Evolutionary conservation across 2,113 vertebrate genomes (phyloP).

Genomic region (Dipodomys stephensi): DNA sequence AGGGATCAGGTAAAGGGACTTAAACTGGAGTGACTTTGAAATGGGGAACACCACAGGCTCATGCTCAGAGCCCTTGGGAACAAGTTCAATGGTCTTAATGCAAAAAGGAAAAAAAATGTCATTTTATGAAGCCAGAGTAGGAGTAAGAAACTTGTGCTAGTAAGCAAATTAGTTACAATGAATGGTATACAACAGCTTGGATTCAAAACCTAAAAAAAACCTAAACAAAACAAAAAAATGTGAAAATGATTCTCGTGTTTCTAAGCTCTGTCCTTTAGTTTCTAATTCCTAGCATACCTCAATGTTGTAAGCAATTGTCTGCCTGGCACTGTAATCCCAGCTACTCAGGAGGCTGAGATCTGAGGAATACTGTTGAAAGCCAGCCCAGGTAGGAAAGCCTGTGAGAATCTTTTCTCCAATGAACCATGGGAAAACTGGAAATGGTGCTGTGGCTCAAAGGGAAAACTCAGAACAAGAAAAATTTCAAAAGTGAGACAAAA

Average conservation of each 20-base stretch:
- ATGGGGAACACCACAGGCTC: not conserved
- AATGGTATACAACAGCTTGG: not conserved
- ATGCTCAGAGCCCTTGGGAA: not conserved
- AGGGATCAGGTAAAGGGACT: too few relatives aligned
- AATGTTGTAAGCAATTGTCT: conserved; percentile 1
- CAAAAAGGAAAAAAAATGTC: not conserved
- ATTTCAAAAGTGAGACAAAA: not conserved
- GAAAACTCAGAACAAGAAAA: conserved; percentile 40
- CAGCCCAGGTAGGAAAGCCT: too few relatives aligned
- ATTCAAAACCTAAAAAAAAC: not conserved
- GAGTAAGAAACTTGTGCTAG: not conserved
- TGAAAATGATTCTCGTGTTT: not conserved
- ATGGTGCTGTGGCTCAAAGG: too few relatives aligned
- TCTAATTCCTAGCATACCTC: not conserved
- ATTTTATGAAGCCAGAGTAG: not conserved
- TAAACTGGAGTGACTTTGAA: too few relatives aligned
- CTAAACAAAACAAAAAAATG: not conserved
- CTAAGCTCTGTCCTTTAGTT: not conserved
- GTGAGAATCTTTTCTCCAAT: too few relatives aligned
- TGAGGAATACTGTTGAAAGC: too few relatives aligned
- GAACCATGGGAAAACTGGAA: too few relatives aligned
- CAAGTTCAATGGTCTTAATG: not conserved
- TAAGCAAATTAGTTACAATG: too few relatives aligned
- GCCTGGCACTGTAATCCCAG: too few relatives aligned
- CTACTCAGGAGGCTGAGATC: too few relatives aligned